Percentiles rank a stretch among this genome's conserved stretches.
phyloP scores from a whole-genome alignment of 2,113 vertebrate genomes.

The Cacatua alba region DNA sequence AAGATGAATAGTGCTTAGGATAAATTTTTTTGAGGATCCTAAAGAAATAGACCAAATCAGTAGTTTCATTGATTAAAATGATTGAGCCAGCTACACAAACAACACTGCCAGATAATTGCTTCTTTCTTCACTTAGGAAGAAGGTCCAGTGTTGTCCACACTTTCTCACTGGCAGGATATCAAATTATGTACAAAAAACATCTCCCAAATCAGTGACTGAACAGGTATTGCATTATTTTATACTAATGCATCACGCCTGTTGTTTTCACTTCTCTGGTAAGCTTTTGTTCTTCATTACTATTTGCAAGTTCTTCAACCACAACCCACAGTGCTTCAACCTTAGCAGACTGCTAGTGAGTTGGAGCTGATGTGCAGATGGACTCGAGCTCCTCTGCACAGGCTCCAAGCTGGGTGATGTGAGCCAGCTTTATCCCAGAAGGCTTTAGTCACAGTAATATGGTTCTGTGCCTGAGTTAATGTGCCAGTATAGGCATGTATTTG shows the following conservation, averaged over 20 bases:
- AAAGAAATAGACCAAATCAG: neutral
- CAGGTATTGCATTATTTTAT: neutral
- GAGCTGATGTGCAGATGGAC: slow-evolving; percentile 21
- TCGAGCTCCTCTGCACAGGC: neutral
- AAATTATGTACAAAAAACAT: neutral
- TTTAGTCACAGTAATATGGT: neutral
- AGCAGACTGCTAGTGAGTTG: neutral
- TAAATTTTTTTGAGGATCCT: neutral
- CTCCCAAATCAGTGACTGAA: neutral
- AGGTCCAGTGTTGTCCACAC: neutral
- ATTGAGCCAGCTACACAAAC: neutral
- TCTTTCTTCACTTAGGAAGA: neutral
- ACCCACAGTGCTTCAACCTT: neutral
- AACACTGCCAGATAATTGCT: neutral
- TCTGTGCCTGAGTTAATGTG: slow-evolving; percentile 33
- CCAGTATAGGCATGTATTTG: neutral
- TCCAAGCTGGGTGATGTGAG: neutral
- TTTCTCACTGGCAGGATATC: neutral
- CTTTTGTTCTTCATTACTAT: neutral
- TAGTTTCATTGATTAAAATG: neutral
- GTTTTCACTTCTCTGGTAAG: neutral
- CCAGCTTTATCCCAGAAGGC: slow-evolving; percentile 22
- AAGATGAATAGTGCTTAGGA: neutral
- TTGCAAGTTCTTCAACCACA: neutral
- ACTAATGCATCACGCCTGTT: neutral